Percentiles rank a stretch among this genome's conserved stretches.
phyloP scores from a whole-genome alignment of 2,888 invertebrate species.

The Auanema sp. region DNA sequence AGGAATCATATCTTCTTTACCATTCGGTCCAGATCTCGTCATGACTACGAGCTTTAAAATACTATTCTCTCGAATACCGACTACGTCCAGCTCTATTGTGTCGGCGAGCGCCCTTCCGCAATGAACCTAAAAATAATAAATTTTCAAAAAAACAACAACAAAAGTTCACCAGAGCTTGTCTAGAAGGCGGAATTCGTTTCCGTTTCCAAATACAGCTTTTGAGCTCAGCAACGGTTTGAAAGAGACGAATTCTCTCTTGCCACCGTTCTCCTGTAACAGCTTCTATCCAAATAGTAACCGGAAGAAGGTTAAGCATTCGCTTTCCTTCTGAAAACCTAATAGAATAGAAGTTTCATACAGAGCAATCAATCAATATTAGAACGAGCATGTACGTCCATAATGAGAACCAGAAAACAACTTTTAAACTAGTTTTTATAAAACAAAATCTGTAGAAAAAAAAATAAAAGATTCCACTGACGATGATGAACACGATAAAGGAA shows the following conservation, averaged over 20 bases:
- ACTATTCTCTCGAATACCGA: constrained; percentile 19
- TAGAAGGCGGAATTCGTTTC: constrained; percentile 21
- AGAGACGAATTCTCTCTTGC: constrained; percentile 20
- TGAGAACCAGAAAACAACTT: too few species aligned
- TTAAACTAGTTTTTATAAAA: too few species aligned
- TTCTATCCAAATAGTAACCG: constrained; percentile 12
- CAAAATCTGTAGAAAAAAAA: too few species aligned
- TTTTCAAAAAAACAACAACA: background rate
- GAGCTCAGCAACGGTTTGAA: constrained; percentile 25
- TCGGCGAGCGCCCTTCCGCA: constrained; percentile 20
- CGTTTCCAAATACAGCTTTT: constrained; percentile 26
- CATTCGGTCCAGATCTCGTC: constrained; percentile 21
- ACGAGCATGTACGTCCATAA: too few species aligned
- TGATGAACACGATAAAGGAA: too few species aligned
- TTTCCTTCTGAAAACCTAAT: too few species aligned
- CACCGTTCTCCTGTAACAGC: constrained; percentile 23
- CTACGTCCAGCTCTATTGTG: constrained; percentile 3
- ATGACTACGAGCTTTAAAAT: constrained; percentile 25
- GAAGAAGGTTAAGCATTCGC: constrained; percentile 3
- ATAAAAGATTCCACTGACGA: too few species aligned
- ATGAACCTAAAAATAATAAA: constrained; percentile 16
- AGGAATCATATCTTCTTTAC: background rate
- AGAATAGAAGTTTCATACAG: too few species aligned
- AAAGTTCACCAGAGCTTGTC: constrained; percentile 26
- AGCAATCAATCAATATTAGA: too few species aligned